Percentiles rank a stretch among this genome's conserved stretches.
Evolutionary conservation across 2,113 vertebrate genomes (phyloP).

Genomic region (Rhagologus leucostigma): DNA sequence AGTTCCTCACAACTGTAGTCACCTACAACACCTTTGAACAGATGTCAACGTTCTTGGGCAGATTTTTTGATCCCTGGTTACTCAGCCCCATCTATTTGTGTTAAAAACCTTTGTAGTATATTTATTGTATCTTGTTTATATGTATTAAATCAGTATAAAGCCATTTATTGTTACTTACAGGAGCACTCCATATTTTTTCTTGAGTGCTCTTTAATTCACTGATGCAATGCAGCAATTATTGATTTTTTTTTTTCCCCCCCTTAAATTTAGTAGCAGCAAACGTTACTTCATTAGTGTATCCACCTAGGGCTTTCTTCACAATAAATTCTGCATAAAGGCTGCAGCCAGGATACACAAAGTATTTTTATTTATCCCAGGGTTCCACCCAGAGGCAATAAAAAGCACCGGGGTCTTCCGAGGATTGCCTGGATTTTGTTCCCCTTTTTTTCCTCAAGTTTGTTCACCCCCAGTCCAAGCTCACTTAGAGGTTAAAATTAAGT

Average conservation of each 20-base stretch:
- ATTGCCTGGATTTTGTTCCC: background rate
- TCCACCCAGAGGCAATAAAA: background rate
- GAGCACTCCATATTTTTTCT: background rate
- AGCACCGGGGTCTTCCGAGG: background rate
- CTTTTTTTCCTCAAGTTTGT: background rate
- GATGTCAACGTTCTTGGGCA: background rate
- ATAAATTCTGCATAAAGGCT: background rate
- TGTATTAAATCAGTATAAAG: background rate
- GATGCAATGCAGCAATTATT: background rate
- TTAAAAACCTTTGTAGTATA: background rate
- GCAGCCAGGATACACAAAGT: background rate
- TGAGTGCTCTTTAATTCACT: background rate
- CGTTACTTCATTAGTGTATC: background rate
- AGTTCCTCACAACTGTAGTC: background rate
- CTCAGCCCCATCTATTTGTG: background rate
- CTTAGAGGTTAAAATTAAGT: background rate
- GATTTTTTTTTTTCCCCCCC: background rate
- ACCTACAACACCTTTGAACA: background rate
- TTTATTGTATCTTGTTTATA: background rate
- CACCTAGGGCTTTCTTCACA: background rate
- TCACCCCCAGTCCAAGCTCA: background rate
- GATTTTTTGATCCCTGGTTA: background rate
- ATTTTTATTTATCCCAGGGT: background rate
- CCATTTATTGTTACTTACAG: background rate
- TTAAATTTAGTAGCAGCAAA: background rate